Conservation (phyloP, 64 coral and sea anemone species). For the Stichodactyla helianthus region DNA sequence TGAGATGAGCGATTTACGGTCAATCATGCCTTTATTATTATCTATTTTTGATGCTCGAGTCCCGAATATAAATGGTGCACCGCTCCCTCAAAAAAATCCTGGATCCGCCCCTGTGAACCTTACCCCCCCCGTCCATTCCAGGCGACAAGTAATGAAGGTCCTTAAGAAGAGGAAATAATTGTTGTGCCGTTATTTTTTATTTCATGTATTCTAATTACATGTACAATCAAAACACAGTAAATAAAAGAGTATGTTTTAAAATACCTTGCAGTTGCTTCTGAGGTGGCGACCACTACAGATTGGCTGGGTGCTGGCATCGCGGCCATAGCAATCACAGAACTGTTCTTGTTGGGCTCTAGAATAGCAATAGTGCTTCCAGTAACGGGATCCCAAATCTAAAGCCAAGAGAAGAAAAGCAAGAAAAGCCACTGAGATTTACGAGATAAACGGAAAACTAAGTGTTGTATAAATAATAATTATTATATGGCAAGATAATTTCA, state of each 20-base stretch:
- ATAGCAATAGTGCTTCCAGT: conserved; percentile 46
- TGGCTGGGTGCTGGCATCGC: conserved; percentile 79
- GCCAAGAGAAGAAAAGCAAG: neutral
- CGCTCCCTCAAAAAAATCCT: too few relatives aligned
- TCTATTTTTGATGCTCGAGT: too few relatives aligned
- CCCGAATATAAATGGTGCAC: too few relatives aligned
- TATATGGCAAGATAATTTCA: too few relatives aligned
- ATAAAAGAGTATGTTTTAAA: neutral
- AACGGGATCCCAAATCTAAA: conserved; percentile 87
- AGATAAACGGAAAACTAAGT: too few relatives aligned
- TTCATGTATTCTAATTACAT: neutral
- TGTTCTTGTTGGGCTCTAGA: conserved; percentile 61
- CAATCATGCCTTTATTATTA: too few relatives aligned
- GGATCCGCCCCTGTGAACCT: too few relatives aligned
- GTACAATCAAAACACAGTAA: too few relatives aligned
- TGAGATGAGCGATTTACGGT: too few relatives aligned
- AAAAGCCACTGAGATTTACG: neutral
- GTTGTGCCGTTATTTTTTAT: neutral
- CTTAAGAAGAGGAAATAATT: neutral
- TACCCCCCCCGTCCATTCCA: too few relatives aligned
- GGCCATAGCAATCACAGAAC: conserved; percentile 78
- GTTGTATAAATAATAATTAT: too few relatives aligned
- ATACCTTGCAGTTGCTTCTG: conserved; percentile 72
- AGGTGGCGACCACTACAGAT: conserved; percentile 72
- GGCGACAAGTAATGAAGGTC: too few relatives aligned